phyloP scores from a whole-genome alignment of 2,797 vertebrate genomes.

The Neolamprologus multifasciatus region DNA sequence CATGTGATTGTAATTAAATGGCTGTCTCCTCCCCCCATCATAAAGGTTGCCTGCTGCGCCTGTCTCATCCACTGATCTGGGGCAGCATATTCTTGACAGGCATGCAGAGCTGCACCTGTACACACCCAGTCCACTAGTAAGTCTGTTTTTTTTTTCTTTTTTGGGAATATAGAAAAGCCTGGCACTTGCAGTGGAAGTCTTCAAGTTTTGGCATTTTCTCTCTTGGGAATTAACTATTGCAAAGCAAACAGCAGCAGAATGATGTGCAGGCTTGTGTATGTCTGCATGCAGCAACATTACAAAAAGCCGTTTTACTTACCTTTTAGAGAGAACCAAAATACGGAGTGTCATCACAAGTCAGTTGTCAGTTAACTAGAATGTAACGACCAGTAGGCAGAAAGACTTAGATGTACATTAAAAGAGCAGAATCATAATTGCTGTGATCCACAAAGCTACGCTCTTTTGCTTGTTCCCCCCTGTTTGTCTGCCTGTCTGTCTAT shows the following conservation, averaged over 20 bases:
- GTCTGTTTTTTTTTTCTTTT: not conserved
- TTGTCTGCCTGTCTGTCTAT: not conserved
- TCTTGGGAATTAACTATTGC: not conserved
- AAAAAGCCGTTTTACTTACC: not conserved
- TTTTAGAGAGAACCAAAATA: not conserved
- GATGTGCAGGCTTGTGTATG: not conserved
- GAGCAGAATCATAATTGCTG: not conserved
- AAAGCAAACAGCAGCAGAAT: not conserved
- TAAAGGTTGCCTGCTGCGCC: not conserved
- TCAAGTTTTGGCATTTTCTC: not conserved
- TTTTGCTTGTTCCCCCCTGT: not conserved
- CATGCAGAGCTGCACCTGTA: slow-evolving; percentile 9
- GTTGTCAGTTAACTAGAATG: not conserved
- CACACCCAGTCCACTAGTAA: not conserved
- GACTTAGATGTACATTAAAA: not conserved
- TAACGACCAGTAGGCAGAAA: not conserved
- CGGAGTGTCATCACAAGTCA: not conserved
- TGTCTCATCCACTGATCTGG: not conserved
- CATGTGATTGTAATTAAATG: slow-evolving; percentile 7
- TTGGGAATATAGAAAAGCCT: not conserved
- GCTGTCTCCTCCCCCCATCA: not conserved
- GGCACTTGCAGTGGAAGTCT: not conserved
- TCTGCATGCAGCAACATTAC: not conserved
- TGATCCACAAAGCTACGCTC: not conserved
- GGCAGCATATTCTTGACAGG: slow-evolving; percentile 1